Evolutionary conservation across 2,797 vertebrate genomes (phyloP).

Genomic region (Morus bassanus): DNA sequence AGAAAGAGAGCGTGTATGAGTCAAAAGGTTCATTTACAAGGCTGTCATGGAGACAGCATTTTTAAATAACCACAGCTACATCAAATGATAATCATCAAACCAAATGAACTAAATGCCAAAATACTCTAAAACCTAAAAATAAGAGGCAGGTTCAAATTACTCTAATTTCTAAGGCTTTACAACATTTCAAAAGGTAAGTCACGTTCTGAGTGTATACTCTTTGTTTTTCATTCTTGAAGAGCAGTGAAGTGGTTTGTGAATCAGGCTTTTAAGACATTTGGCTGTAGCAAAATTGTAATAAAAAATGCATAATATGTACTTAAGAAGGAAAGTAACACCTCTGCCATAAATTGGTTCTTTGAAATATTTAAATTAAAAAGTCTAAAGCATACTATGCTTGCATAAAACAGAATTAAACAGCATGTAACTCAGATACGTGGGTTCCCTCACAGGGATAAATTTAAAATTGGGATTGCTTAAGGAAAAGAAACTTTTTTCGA

Average conservation of each 20-base stretch:
- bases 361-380: conserved; percentile 74
- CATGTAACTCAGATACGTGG: conserved; percentile 25
- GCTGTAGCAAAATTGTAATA: conserved; percentile 68
- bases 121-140: conserved; percentile 66
- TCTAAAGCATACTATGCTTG: conserved; percentile 57
- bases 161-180: conserved; percentile 37
- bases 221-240: conserved; percentile 73
- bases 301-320: conserved; percentile 71
- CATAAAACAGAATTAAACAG: conserved; percentile 67
- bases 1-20: conserved; percentile 13
- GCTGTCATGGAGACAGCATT: conserved; percentile 57
- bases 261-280: conserved; percentile 69
- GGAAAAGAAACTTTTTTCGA: conserved; percentile 44
- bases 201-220: conserved; percentile 29
- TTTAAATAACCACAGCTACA: conserved; percentile 70
- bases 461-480: conserved; percentile 51
- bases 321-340: conserved; percentile 72
- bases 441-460: conserved; percentile 57
- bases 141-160: conserved; percentile 63
- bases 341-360: conserved; percentile 66
- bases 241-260: conserved; percentile 58
- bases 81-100: conserved; percentile 70
- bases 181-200: conserved; percentile 59
- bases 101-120: conserved; percentile 67
- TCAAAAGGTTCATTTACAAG: conserved; percentile 67